These are phyloP conservation scores for Zapornia atra DNA, from an alignment of 2,113 vertebrate species.

Conservation along the genomic window DNA sequence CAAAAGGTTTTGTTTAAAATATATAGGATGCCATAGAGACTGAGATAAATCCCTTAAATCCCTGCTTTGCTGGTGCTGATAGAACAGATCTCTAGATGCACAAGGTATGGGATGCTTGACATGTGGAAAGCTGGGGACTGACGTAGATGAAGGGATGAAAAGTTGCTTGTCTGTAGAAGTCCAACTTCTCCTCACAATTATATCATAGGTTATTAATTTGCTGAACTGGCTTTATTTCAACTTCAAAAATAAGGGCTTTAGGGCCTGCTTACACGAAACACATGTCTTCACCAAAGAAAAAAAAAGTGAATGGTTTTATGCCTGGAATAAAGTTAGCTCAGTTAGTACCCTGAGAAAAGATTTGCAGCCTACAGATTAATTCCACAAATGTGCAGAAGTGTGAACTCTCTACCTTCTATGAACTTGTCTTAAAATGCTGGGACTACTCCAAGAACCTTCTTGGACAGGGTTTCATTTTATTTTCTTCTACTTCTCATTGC, in stretches of 20 bases:
- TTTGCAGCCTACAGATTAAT: neutral
- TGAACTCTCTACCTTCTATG: neutral
- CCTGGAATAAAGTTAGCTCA: neutral
- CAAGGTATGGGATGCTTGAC: neutral
- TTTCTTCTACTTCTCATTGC: neutral
- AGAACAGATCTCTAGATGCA: neutral
- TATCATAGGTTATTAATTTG: neutral
- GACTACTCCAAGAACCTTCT: neutral
- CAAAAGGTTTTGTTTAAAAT: neutral
- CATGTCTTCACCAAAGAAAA: neutral
- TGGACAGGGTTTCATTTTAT: neutral
- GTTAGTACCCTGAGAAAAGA: neutral
- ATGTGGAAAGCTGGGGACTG: neutral
- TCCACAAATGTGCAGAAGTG: neutral
- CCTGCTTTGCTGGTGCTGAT: neutral
- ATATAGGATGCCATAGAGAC: neutral
- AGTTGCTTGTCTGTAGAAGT: neutral
- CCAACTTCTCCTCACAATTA: neutral
- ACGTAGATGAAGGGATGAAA: neutral
- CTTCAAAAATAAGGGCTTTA: neutral
- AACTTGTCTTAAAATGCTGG: neutral
- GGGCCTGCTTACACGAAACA: neutral
- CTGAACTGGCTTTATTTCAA: neutral
- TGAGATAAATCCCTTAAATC: conserved; percentile 13
- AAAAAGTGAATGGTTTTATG: neutral